Conservation (phyloP, 2,113 vertebrate genomes). For the Motacilla tschutschensis region DNA sequence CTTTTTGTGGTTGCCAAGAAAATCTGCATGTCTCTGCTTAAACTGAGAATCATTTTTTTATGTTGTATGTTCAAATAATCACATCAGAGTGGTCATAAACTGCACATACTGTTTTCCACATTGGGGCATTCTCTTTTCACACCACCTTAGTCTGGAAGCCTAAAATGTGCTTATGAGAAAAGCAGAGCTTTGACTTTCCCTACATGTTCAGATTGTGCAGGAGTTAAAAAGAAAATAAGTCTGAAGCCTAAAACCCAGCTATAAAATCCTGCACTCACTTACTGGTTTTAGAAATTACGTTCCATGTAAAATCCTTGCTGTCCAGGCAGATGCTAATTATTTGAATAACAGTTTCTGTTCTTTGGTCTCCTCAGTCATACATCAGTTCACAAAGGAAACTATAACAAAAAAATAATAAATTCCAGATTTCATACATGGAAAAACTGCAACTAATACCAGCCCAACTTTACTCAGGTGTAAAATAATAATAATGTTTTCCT, state of each 20-base stretch:
- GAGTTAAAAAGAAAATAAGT: background rate
- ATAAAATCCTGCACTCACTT: background rate
- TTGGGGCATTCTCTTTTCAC: background rate
- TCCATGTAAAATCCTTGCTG: background rate
- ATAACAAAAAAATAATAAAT: background rate
- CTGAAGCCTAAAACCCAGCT: background rate
- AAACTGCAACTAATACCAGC: background rate
- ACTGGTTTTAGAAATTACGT: background rate
- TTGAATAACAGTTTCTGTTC: background rate
- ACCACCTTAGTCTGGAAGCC: background rate
- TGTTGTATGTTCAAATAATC: background rate
- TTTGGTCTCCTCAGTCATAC: background rate
- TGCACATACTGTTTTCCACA: background rate
- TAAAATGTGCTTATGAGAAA: background rate
- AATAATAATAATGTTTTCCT: background rate
- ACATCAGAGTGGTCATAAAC: background rate
- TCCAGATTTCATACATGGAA: background rate
- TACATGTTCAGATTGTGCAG: background rate
- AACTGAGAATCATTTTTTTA: background rate
- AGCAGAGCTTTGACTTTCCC: background rate
- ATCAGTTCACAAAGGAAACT: background rate
- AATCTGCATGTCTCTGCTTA: background rate
- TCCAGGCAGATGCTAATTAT: background rate
- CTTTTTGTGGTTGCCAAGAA: background rate
- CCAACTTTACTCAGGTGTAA: background rate